Conservation (phyloP, 2,888 invertebrate genomes). For the Odontomyia ornata region DNA sequence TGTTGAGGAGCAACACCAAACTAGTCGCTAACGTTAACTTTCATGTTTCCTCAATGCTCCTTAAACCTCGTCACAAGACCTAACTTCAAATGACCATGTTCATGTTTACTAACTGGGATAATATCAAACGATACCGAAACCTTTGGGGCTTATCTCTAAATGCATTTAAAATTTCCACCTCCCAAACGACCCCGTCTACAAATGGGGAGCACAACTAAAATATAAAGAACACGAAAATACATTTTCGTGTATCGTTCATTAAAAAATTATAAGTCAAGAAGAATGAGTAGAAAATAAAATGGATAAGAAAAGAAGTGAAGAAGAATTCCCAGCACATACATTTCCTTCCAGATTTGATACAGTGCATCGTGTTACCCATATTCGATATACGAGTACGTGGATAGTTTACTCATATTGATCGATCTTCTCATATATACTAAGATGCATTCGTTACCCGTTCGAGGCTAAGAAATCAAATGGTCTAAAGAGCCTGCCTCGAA, state of each 20-base stretch:
- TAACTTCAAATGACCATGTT: constrained; percentile 47
- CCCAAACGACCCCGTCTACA: constrained; percentile 41
- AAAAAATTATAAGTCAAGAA: constrained; percentile 45
- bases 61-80: constrained; percentile 32
- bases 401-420: not conserved
- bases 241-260: constrained; percentile 53
- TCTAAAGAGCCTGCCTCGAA: not conserved
- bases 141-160: constrained; percentile 41
- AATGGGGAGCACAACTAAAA: constrained; percentile 7
- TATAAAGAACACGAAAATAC: constrained; percentile 7
- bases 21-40: constrained; percentile 41
- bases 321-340: not conserved
- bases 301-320: constrained; percentile 30
- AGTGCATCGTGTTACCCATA: no score
- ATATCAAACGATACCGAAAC: constrained; percentile 50
- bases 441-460: constrained; percentile 1
- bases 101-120: not conserved
- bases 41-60: constrained; percentile 36
- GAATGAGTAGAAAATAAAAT: constrained; percentile 20
- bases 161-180: constrained; percentile 48
- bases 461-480: constrained; percentile 9
- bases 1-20: not conserved
- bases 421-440: not conserved
- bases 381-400: no score
- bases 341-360: not conserved